Base-by-base conservation (phyloP, 2,797 vertebrate genomes). In the Neopelma chrysocephalum region DNA sequence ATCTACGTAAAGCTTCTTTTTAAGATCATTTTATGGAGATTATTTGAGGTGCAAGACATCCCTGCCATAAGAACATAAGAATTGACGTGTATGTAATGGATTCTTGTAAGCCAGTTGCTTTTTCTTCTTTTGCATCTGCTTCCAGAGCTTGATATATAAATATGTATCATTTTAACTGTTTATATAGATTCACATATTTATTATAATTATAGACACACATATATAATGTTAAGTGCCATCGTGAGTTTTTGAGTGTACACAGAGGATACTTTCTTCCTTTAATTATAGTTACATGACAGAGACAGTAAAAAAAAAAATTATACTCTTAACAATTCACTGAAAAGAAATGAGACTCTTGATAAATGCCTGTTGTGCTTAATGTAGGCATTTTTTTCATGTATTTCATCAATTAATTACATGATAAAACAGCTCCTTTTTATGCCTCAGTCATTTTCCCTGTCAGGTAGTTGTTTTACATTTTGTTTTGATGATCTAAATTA, bases 81-180 rank as follows among this genome's bases (percentile, higher is more conserved):
- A 62, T 0, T 89, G 31, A 22, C 11, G 11, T 64, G 42, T 70
- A 48, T 77, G 20, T 80, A 65, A 92, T 45, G 64, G 48, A 73
- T 85, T 87, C 38, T 34, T 75, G 32, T 62, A 75, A 80, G 26
- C 21, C 56, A 89, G n/a, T 70, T 81, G n/a, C 38, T 92, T 96
- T 96, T 82, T 93, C 82, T 96, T 95, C 73, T 82, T 96, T 96
- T 97, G 85, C 48, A 75, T 97, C 57, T 91, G 85, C 64, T 96
- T 95, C 90, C 82, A 65, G 56, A 60, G 27, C 27, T 53, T 71
- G 42, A n/a, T 60, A 21, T 15, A 45, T 72, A 70, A 70, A 54
- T 38, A 51, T 26, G 31, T 57, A 31, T 82, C 1, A 70, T 77
- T 88, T 90, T 60, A 89, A 71, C 22, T 54, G 34, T 54, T 43